Percentiles rank a stretch among this genome's conserved stretches.
phyloP scores from a whole-genome alignment of 2,797 vertebrate species.

The Anolis apletophallus region DNA sequence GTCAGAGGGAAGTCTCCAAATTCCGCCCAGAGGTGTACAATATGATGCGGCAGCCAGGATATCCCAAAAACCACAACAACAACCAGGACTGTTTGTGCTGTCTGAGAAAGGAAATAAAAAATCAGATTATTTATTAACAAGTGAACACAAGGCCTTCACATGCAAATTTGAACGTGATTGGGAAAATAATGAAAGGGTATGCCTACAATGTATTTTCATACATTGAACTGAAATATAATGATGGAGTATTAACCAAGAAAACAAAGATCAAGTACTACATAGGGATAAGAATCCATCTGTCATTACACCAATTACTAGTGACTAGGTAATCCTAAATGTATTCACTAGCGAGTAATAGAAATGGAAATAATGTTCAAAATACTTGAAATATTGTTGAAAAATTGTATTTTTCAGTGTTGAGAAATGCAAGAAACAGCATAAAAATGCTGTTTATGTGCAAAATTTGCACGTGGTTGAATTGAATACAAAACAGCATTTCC shows the following conservation, averaged over 20 bases:
- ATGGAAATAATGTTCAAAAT: no score
- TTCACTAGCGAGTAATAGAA: no score
- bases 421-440: no score
- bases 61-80: slow-evolving; percentile 98
- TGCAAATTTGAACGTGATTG: background rate
- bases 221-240: background rate
- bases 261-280: background rate
- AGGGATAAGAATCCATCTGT: background rate
- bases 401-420: no score
- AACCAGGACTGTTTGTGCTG: slow-evolving; percentile 95
- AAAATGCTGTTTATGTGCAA: no score
- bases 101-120: slow-evolving; percentile 78
- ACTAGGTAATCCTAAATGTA: background rate
- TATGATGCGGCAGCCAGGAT: slow-evolving; percentile 96
- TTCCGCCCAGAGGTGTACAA: slow-evolving; percentile 94
- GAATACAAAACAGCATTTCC: no score
- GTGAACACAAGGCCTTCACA: slow-evolving; percentile 43
- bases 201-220: background rate
- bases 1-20: slow-evolving; percentile 95
- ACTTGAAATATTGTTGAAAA: no score
- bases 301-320: background rate
- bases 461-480: no score
- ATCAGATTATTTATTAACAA: slow-evolving; percentile 29
- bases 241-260: background rate
- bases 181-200: background rate